Percentiles rank a stretch among this genome's conserved stretches.
Evolutionary conservation across 2,888 invertebrate genomes (phyloP).

Genomic region (Graphium colonna): DNA sequence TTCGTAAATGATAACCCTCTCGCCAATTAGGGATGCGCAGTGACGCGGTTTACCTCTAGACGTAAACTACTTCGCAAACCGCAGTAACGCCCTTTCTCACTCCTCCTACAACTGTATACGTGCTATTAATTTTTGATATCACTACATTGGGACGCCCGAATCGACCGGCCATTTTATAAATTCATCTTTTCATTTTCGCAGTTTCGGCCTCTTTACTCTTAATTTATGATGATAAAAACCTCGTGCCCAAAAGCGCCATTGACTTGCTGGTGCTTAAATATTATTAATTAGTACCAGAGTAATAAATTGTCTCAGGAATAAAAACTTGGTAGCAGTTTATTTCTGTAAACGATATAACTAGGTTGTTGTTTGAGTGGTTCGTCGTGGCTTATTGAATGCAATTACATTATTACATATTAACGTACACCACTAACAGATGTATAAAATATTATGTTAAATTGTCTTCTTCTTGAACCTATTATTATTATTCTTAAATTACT

Average conservation of each 20-base stretch:
- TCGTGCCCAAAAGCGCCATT: not conserved
- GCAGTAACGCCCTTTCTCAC: not conserved
- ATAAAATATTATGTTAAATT: too few species aligned
- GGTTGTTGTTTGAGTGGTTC: too few species aligned
- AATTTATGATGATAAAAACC: not conserved
- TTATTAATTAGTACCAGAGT: not conserved
- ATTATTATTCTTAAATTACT: too few species aligned
- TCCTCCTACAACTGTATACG: not conserved
- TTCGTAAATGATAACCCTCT: slow-evolving; percentile 11
- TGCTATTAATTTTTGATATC: not conserved
- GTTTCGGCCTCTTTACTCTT: not conserved
- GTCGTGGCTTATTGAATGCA: too few species aligned
- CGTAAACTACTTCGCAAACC: too few species aligned
- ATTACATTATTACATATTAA: too few species aligned
- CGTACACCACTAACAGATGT: too few species aligned
- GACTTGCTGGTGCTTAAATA: too few species aligned
- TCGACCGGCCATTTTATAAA: too few species aligned
- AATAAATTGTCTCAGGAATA: too few species aligned
- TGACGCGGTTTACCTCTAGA: slow-evolving; percentile 8
- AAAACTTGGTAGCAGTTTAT: too few species aligned
- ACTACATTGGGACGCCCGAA: not conserved
- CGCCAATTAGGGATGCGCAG: slow-evolving; percentile 19
- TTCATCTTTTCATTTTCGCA: not conserved
- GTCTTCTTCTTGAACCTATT: too few species aligned
- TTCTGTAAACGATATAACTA: not conserved